Conservation (phyloP, 2,797 vertebrate species). For the Cetoscarus ocellatus region DNA sequence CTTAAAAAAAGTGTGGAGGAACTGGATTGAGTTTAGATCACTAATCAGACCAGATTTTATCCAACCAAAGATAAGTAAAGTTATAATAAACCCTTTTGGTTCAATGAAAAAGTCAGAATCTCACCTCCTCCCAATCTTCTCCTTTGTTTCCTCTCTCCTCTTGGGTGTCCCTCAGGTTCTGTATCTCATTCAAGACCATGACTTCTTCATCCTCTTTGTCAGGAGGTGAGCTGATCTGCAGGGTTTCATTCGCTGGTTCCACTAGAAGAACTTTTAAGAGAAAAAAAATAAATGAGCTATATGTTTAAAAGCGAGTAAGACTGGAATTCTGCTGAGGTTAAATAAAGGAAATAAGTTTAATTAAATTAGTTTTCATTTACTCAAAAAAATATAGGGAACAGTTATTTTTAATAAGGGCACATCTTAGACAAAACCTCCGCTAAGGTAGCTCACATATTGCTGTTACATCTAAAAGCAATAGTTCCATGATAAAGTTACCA, state of each 20-base stretch:
- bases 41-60: no score
- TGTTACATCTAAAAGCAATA: no score
- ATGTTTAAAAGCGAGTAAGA: background rate
- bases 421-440: no score
- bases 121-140: slow-evolving; percentile 90
- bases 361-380: background rate
- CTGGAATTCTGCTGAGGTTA: background rate
- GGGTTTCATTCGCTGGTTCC: slow-evolving; percentile 65
- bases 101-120: background rate
- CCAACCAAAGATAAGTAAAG: no score
- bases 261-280: slow-evolving; percentile 46
- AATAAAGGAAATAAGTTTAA: no score
- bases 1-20: no score
- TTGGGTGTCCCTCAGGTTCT: slow-evolving; percentile 25
- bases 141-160: slow-evolving; percentile 59
- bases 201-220: slow-evolving; percentile 53
- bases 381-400: no score
- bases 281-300: slow-evolving; percentile 4
- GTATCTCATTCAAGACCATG: slow-evolving; percentile 52
- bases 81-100: no score
- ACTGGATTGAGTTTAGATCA: no score
- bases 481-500: no score
- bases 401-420: no score
- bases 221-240: slow-evolving; percentile 42
- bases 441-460: no score